phyloP scores from a whole-genome alignment of 2,888 invertebrate genomes.

The Phalera bucephala region DNA sequence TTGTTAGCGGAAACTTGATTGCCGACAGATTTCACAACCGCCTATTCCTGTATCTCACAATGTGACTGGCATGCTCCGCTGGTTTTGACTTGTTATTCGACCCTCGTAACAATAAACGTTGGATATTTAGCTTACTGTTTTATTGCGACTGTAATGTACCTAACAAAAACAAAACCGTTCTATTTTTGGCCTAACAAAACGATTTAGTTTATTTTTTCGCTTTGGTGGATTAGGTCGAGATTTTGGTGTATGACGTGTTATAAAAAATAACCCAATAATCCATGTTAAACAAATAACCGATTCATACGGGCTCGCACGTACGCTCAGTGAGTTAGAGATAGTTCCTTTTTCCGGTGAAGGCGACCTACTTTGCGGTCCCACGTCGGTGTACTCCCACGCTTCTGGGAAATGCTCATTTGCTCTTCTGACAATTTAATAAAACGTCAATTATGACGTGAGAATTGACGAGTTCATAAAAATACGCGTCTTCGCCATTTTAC shows the following conservation, averaged over 20 bases:
- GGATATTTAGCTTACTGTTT: slow-evolving; percentile 5
- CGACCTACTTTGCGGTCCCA: slow-evolving; percentile 55
- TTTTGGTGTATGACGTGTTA: neutral
- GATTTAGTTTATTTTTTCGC: neutral
- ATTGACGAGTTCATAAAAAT: slow-evolving; percentile 15
- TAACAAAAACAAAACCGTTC: neutral
- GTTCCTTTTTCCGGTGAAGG: slow-evolving; percentile 42
- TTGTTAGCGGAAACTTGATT: slow-evolving; percentile 45
- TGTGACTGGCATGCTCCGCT: slow-evolving; percentile 23
- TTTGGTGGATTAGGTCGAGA: neutral
- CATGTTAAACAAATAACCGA: slow-evolving; percentile 9
- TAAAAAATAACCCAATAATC: slow-evolving; percentile 9
- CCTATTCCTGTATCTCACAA: slow-evolving; percentile 31
- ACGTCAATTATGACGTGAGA: slow-evolving; percentile 40
- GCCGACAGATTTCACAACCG: slow-evolving; percentile 43
- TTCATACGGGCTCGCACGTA: neutral
- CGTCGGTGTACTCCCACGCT: slow-evolving; percentile 56
- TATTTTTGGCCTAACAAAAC: slow-evolving; percentile 4
- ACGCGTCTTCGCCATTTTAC: slow-evolving; percentile 3
- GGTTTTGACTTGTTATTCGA: slow-evolving; percentile 15
- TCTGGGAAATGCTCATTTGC: slow-evolving; percentile 64
- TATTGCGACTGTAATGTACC: neutral
- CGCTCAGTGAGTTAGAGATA: slow-evolving; percentile 10
- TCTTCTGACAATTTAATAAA: slow-evolving; percentile 64
- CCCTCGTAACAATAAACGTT: slow-evolving; percentile 13